phyloP scores from a whole-genome alignment of 1,140 invertebrate genomes.

The Brachionus rotundiformis region DNA sequence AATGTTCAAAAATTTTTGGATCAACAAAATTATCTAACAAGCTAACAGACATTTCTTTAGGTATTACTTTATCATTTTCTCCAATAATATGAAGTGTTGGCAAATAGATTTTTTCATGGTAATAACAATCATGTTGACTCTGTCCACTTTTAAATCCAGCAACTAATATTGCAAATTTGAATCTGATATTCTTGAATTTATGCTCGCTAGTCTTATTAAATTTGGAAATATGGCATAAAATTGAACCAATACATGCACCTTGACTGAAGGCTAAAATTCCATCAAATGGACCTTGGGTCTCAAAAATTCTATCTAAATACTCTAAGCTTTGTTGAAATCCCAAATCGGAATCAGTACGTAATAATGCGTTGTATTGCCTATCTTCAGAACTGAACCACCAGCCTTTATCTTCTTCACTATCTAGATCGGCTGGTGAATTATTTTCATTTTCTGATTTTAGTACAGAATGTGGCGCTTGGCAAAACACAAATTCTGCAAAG shows the following conservation, averaged over 20 bases:
- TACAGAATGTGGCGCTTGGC: conserved; percentile 31
- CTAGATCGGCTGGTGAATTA: background rate
- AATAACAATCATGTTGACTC: background rate
- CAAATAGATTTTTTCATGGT: conserved; percentile 22
- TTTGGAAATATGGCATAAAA: conserved; percentile 10
- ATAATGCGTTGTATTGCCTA: conserved; percentile 9
- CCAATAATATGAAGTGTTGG: conserved; percentile 49
- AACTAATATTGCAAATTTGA: conserved; percentile 50
- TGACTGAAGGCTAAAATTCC: conserved; percentile 51
- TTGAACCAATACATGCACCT: conserved; percentile 51
- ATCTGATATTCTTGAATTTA: conserved; percentile 39
- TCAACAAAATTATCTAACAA: conserved; percentile 18
- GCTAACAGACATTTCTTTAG: background rate
- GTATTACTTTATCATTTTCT: conserved; percentile 27
- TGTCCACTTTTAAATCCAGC: conserved; percentile 52
- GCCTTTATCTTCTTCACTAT: background rate
- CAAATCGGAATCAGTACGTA: conserved; percentile 9
- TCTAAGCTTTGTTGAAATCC: conserved; percentile 37
- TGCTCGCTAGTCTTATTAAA: background rate
- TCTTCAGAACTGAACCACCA: conserved; percentile 52
- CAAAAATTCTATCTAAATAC: background rate
- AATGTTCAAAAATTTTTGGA: conserved; percentile 32
- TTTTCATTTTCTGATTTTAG: background rate
- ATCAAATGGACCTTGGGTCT: conserved; percentile 37
- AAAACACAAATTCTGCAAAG: conserved; percentile 47